Evolutionary conservation across 2,113 vertebrate species (phyloP).

Genomic region (Perca schrenkii): DNA sequence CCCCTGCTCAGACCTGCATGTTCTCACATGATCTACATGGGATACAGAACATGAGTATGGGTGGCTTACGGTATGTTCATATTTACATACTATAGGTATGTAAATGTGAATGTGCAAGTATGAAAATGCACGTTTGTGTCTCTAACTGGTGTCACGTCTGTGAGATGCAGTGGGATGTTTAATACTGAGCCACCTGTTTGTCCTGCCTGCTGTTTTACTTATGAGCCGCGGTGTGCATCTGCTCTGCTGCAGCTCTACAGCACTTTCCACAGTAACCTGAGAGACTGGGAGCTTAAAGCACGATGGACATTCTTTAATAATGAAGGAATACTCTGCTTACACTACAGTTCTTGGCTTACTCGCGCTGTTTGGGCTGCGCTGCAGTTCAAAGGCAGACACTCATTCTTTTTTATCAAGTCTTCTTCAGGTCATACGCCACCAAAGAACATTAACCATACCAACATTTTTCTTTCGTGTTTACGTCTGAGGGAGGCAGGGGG

Average conservation of each 20-base stretch:
- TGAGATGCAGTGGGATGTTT: neutral
- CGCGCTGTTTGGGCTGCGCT: conserved; percentile 14
- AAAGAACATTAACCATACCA: neutral
- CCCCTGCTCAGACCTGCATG: conserved; percentile 43
- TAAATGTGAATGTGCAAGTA: neutral
- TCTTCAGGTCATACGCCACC: conserved; percentile 7
- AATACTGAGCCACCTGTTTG: conserved; percentile 65
- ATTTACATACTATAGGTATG: conserved; percentile 16
- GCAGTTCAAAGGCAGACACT: conserved; percentile 39
- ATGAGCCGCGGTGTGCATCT: conserved; percentile 49
- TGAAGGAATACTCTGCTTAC: conserved; percentile 75
- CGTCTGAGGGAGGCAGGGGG: neutral
- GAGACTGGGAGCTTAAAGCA: conserved; percentile 62
- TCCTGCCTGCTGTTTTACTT: conserved; percentile 28
- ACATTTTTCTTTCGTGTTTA: neutral
- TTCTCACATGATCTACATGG: conserved; percentile 61
- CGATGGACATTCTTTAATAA: conserved; percentile 75
- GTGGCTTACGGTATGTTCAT: neutral
- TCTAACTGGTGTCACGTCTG: neutral
- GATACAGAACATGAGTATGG: neutral
- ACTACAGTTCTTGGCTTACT: conserved; percentile 50
- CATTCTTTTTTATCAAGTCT: conserved; percentile 28
- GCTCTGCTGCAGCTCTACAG: conserved; percentile 54
- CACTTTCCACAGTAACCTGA: conserved; percentile 73
- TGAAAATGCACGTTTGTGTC: neutral